These are phyloP conservation scores for Eutolmus rufibarbis DNA, from an alignment of 2,888 invertebrate species.

Conservation along the genomic window DNA sequence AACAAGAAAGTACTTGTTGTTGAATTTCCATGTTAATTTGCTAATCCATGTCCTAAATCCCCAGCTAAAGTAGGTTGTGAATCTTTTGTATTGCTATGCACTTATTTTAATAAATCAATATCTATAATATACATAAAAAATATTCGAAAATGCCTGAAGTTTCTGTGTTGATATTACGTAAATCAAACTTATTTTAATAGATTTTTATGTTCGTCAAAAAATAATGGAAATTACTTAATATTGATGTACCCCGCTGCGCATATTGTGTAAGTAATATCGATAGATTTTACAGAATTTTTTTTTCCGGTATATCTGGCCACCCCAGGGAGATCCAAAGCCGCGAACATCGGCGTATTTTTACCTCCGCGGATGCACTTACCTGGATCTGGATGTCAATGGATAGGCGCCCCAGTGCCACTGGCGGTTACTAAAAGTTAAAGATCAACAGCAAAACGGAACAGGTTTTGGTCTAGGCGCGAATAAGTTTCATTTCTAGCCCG, in stretches of 20 bases:
- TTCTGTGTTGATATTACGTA: background rate
- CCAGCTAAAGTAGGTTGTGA: too few relatives aligned
- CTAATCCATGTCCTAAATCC: too few relatives aligned
- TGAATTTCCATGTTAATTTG: too few relatives aligned
- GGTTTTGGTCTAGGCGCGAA: slow-evolving; percentile 13
- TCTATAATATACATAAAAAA: too few relatives aligned
- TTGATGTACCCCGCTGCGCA: background rate
- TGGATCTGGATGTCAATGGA: background rate
- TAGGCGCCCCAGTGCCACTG: background rate
- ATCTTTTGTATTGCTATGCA: too few relatives aligned
- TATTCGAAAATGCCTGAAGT: too few relatives aligned
- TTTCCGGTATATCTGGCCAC: background rate
- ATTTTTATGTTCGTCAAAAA: background rate
- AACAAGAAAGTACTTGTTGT: too few relatives aligned
- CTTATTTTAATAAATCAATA: too few relatives aligned
- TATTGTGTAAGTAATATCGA: background rate
- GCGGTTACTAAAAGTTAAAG: background rate
- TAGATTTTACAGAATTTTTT: background rate
- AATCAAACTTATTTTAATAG: background rate
- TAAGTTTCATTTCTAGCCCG: slow-evolving; percentile 24
- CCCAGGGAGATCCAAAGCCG: background rate
- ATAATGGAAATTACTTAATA: background rate
- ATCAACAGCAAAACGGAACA: background rate
- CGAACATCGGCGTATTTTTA: background rate
- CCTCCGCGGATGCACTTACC: background rate